Percentiles rank a stretch among this genome's conserved stretches.
Evolutionary conservation across 2,113 vertebrate genomes (phyloP).

Genomic region (Nasalis larvatus): DNA sequence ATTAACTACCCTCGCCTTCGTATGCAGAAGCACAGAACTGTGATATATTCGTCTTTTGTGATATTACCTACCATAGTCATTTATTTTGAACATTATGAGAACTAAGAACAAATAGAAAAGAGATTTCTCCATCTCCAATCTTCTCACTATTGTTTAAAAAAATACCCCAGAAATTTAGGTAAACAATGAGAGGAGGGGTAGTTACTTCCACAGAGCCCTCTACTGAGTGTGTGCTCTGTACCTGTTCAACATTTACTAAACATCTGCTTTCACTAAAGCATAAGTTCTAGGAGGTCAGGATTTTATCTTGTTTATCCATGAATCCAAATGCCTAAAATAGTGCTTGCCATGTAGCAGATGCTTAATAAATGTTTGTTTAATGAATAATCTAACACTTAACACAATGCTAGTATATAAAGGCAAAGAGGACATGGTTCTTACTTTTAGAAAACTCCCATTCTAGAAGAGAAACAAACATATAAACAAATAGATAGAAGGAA

Average conservation of each 20-base stretch:
- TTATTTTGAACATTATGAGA: not conserved
- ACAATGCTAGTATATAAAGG: not conserved
- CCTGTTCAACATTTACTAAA: not conserved
- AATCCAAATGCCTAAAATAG: not conserved
- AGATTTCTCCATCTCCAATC: not conserved
- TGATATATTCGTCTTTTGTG: not conserved
- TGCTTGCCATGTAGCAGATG: not conserved
- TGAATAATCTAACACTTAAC: not conserved
- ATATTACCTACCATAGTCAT: not conserved
- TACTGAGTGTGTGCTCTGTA: not conserved
- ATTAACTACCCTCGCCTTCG: constrained; percentile 25
- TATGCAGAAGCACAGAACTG: not conserved
- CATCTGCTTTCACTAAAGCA: not conserved
- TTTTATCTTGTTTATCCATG: not conserved
- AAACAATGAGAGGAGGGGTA: not conserved
- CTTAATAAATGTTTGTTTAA: not conserved
- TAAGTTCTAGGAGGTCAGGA: not conserved
- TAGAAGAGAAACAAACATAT: not conserved
- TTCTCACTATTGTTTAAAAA: not conserved
- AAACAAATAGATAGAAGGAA: not conserved
- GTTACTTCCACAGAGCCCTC: not conserved
- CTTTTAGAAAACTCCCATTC: not conserved
- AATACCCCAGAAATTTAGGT: not conserved
- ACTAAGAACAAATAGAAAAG: not conserved
- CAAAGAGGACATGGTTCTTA: not conserved